A percentile compares a stretch with the other conserved stretches of the same genome.
Conservation (phyloP, 1,140 invertebrate species). For the Tetramorium parvispinum region DNA sequence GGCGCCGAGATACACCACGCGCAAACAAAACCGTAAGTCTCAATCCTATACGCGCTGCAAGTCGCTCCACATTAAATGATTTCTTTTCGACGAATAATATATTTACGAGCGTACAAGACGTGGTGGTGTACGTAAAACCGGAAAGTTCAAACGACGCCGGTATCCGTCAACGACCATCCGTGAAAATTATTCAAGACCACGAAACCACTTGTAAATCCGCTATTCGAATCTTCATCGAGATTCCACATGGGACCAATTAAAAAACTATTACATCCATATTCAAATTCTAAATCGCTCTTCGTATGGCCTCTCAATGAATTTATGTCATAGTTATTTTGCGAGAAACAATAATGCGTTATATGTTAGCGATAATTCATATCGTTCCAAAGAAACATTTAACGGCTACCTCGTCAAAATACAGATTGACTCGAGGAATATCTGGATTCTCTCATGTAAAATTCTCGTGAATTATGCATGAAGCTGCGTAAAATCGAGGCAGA, state of each 20-base stretch:
- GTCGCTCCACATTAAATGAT: slow-evolving; percentile 6
- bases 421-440: not conserved
- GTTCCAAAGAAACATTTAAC: not conserved
- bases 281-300: not conserved
- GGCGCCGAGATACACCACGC: slow-evolving; percentile 55
- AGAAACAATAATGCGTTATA: not conserved
- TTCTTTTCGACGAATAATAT: not conserved
- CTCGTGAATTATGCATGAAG: slow-evolving; percentile 44
- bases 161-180: not conserved
- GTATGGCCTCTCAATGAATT: not conserved
- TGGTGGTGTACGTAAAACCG: not conserved
- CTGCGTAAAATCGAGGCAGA: slow-evolving; percentile 22
- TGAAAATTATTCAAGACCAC: not conserved
- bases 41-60: not conserved
- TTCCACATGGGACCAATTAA: not conserved
- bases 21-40: slow-evolving; percentile 57
- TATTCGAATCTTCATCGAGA: slow-evolving; percentile 2
- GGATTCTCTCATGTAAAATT: slow-evolving; percentile 22
- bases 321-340: not conserved
- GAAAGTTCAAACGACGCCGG: not conserved
- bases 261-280: not conserved
- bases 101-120: not conserved
- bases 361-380: not conserved
- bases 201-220: not conserved
- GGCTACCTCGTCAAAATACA: not conserved